Evolutionary conservation across 1,140 invertebrate genomes (phyloP).

Genomic region (Drosophila equinoxialis): DNA sequence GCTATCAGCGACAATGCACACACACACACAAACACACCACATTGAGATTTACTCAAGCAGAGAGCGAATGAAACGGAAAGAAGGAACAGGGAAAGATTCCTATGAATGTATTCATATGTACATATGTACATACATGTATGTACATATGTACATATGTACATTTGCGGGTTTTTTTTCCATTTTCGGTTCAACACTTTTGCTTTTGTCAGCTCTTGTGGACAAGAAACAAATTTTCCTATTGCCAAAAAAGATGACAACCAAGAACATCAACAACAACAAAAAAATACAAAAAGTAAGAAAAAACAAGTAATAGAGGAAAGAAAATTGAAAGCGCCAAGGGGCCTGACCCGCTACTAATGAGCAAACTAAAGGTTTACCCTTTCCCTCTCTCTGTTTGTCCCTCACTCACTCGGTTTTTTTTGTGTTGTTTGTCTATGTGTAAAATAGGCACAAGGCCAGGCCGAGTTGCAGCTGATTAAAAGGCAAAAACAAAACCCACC

Average conservation of each 20-base stretch:
- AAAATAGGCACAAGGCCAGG: constrained; percentile 57
- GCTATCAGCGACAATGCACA: constrained; percentile 71
- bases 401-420: neutral
- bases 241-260: constrained; percentile 46
- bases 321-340: constrained; percentile 21
- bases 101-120: constrained; percentile 21
- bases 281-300: neutral
- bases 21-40: constrained; percentile 10
- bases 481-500: constrained; percentile 15
- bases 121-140: too few relatives aligned
- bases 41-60: constrained; percentile 10
- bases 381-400: constrained; percentile 15
- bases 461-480: constrained; percentile 51
- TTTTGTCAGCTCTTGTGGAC: constrained; percentile 52
- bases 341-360: constrained; percentile 60
- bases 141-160: constrained; percentile 9
- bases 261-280: neutral
- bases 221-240: constrained; percentile 51
- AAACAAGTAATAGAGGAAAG: neutral
- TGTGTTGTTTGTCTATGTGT: neutral
- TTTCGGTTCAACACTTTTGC: constrained; percentile 49
- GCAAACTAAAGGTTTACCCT: constrained; percentile 46
- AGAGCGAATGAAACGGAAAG: constrained; percentile 6
- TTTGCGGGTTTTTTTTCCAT: constrained; percentile 15
- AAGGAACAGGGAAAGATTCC: neutral